Evolutionary conservation across 2,888 invertebrate species (phyloP), one percentile per base, ranked within the genome.

Genomic region (Drosophila kuntzei): DNA sequence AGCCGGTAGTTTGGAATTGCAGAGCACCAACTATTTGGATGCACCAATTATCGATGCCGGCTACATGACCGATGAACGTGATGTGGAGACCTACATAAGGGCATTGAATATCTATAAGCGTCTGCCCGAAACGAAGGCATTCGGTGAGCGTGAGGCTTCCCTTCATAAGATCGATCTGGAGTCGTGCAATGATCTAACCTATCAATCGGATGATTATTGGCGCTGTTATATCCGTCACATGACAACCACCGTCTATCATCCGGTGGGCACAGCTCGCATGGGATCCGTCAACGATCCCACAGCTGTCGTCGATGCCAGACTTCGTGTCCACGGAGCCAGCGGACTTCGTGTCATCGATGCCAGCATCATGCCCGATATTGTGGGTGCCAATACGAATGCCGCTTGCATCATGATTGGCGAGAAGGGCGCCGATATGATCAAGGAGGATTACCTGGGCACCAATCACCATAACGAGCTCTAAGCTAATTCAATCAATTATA

Each of bases 161-260:
- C 55, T 93, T 3, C 81, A 96, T 73, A 94, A 94, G 59, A 95
- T 96, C 43, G 95, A 96, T 0, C 93, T 97, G 93, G 97, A 97
- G 0, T 96, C 96, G 0, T 98, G 97, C 87, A 94, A 95, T 62
- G 94, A 94, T 11, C 93, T 94, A 63, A 91, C 92, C 0, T 94
- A 96, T 55, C 95, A 95, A 79, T 95, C 95, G 11, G 96, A 97
- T 89, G 96, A 96, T 50, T 97, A 97, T 87, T 97, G 97, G 97
- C 96, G 96, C 84, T 97, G 97, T 88, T 94, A 95, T 71, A 93
- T 97, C 27, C 94, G 96, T 29, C 96, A 97, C 87, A 95, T 96
- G 88, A 94, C 94, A 1, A 95, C 95, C 73, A 97, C 97, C 0
- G 94, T 96, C 39, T 96, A 96, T 80, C 96, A 96, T 91, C 96